Evolutionary conservation across 1,140 invertebrate species (phyloP).

Genomic region (Drosophila ananassae): DNA sequence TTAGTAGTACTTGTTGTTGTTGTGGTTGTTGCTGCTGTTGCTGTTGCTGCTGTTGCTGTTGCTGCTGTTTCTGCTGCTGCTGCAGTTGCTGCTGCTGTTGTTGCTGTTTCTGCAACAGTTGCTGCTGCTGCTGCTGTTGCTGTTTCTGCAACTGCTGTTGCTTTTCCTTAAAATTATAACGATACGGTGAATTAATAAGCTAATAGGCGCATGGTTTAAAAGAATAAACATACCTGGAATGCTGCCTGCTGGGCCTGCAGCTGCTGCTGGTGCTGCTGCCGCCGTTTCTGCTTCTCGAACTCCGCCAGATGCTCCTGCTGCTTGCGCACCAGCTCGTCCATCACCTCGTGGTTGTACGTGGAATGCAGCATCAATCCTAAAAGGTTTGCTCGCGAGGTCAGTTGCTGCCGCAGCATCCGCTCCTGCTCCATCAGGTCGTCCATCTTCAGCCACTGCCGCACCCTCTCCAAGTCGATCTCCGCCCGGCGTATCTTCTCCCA

Average conservation of each 20-base stretch:
- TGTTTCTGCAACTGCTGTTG: slow-evolving; percentile 2
- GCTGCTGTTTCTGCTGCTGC: not conserved
- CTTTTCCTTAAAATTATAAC: slow-evolving; percentile 5
- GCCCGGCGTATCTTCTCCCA: slow-evolving; percentile 98
- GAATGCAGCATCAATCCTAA: slow-evolving; percentile 97
- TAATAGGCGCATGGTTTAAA: not conserved
- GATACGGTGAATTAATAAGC: not conserved
- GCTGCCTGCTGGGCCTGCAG: slow-evolving; percentile 23
- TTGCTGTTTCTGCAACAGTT: slow-evolving; percentile 12
- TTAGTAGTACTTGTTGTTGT: not conserved
- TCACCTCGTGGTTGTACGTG: slow-evolving; percentile 96
- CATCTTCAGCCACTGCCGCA: slow-evolving; percentile 94
- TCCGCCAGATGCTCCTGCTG: slow-evolving; percentile 72
- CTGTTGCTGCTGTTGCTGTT: not conserved
- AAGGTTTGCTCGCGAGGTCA: slow-evolving; percentile 95
- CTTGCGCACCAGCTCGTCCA: slow-evolving; percentile 86
- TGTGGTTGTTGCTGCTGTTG: slow-evolving; percentile 4
- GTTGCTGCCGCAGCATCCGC: slow-evolving; percentile 92
- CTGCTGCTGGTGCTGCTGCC: slow-evolving; percentile 46
- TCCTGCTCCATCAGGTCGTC: slow-evolving; percentile 98
- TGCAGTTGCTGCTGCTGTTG: slow-evolving; percentile 9
- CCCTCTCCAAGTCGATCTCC: slow-evolving; percentile 92
- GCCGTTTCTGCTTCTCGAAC: slow-evolving; percentile 65
- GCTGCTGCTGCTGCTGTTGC: not conserved
- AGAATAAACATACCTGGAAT: slow-evolving; percentile 3